Evolutionary conservation across 2,888 invertebrate species (phyloP).

Genomic region (Rotaria magnacalcarata): DNA sequence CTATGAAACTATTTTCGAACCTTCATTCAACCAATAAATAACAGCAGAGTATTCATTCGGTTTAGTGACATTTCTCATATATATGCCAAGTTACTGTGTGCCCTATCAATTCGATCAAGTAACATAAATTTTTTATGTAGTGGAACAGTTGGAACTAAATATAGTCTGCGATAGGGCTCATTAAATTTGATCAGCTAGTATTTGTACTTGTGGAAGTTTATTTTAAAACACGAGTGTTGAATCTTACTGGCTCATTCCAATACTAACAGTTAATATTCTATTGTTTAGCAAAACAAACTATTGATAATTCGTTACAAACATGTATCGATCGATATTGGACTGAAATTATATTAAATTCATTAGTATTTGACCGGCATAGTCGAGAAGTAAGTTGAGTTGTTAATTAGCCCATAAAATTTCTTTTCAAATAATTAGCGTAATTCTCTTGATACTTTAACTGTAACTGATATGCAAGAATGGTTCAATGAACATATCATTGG

Average conservation of each 20-base stretch:
- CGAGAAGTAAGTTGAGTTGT: neutral
- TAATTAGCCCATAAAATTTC: neutral
- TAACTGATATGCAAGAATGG: slow-evolving; percentile 22
- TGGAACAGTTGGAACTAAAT: no score
- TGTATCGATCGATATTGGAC: slow-evolving; percentile 34
- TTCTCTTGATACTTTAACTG: neutral
- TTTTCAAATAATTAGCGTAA: neutral
- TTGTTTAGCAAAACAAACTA: neutral
- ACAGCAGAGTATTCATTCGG: no score
- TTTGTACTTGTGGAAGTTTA: no score
- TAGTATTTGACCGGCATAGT: neutral
- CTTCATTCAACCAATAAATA: no score
- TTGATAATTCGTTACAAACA: slow-evolving; percentile 2
- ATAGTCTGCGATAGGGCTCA: no score
- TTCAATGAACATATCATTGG: neutral
- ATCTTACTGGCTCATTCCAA: neutral
- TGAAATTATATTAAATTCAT: slow-evolving; percentile 20
- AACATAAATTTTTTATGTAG: no score
- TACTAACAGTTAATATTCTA: neutral
- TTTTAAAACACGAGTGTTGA: no score
- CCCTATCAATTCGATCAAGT: no score
- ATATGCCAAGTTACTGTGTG: no score
- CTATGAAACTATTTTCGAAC: no score
- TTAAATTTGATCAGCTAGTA: no score
- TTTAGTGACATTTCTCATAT: no score